Evolutionary conservation across 2,888 invertebrate species (phyloP), one percentile per base, ranked within the genome.

Genomic region (Myopa testacea): DNA sequence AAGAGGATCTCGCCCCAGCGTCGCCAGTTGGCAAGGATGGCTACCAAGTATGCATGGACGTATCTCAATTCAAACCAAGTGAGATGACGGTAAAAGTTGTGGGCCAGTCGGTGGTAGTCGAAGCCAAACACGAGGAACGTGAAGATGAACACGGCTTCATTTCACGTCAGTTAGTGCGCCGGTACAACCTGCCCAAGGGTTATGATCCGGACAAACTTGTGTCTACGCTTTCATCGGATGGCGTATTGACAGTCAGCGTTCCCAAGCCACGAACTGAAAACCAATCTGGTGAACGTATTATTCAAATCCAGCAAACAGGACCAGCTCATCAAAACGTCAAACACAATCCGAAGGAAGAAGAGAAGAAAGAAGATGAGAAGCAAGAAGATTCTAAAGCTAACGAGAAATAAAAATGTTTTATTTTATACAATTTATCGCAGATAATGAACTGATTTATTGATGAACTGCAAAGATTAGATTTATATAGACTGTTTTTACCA

Each of bases 191-290:
- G 26, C 93, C 94, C 0, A 89, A 91, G 63, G 92, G n/a, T n/a
- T n/a, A n/a, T n/a, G n/a, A n/a, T n/a, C n/a, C n/a, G n/a, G n/a
- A n/a, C n/a, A n/a, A n/a, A 92, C 91, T 96, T 1, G 90, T 92
- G 65, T 95, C 95, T 65, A 93, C 93, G 0, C 88, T 96, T 50
- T 95, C 95, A 0, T 93, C 95, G 0, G 95, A 96, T 85, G 96
- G 96, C 0, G 92, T 95, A 40, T 90, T 95, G 62, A 94, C 93
- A 0, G 92, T 95, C 71, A 92, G 92, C 1, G 94, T 94, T 0
- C 95, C 95, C 0, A 90, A 91, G 16, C 82, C 87, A 50, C 78
- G 79, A 40, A 82, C 80, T 10, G 82, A 82, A 55, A 78, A 78
- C 4, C 79, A 81, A 10, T 63, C 70, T 14, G 75, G 80, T 74